Evolutionary conservation across 2,113 vertebrate species (phyloP).

Genomic region (Echinops telfairi): DNA sequence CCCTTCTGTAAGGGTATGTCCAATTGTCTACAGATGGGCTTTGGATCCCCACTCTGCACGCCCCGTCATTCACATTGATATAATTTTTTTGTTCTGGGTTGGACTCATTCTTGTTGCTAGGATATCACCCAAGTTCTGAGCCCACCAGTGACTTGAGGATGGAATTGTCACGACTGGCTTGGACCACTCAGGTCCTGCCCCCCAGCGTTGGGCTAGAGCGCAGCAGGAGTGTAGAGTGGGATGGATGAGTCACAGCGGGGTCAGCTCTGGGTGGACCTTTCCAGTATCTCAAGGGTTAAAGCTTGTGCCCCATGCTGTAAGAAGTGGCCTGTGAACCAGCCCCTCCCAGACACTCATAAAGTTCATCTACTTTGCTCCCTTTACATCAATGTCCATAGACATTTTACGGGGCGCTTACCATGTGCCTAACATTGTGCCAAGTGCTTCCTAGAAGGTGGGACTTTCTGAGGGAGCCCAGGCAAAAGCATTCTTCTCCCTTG

Average conservation of each 20-base stretch:
- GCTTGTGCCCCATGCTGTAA: neutral
- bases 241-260: neutral
- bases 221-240: too few species aligned
- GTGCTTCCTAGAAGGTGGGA: neutral
- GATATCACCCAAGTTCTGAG: neutral
- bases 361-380: neutral
- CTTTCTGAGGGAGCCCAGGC: neutral
- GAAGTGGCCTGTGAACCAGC: neutral
- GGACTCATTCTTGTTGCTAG: neutral
- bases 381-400: neutral
- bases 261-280: neutral
- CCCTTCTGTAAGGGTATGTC: too few species aligned
- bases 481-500: neutral
- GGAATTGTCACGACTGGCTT: neutral
- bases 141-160: neutral
- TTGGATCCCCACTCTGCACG: too few species aligned
- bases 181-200: neutral
- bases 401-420: neutral
- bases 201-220: rapidly evolving
- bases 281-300: neutral
- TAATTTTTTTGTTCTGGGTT: too few species aligned
- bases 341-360: too few species aligned
- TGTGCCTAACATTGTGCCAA: too few species aligned
- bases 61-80: too few species aligned
- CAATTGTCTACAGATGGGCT: too few species aligned